A percentile compares a stretch with the other conserved stretches of the same genome.
These are phyloP conservation scores for Beaufortia kweichowensis DNA, from an alignment of 2,113 vertebrate genomes.

Conservation along the genomic window DNA sequence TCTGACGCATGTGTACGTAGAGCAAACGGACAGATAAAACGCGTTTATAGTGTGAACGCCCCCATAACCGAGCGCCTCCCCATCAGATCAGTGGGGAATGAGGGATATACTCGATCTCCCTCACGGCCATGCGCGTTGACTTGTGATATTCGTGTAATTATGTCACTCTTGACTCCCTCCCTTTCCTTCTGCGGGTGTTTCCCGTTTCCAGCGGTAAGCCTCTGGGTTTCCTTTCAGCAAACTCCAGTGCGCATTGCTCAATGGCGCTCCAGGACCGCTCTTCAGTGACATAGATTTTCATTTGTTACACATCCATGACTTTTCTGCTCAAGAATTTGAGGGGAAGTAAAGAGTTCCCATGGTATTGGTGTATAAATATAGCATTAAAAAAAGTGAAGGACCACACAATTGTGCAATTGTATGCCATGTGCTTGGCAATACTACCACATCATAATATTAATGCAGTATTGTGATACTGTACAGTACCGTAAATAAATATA, in stretches of 20 bases:
- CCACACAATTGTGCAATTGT: no score
- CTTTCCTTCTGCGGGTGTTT: slow-evolving; percentile 70
- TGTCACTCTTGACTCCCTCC: slow-evolving; percentile 62
- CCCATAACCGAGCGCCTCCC: not conserved
- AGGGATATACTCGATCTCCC: not conserved
- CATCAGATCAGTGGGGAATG: not conserved
- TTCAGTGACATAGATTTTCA: not conserved
- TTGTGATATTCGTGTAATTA: slow-evolving; percentile 62
- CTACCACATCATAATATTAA: no score
- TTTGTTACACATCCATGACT: not conserved
- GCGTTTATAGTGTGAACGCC: not conserved
- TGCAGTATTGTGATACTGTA: no score
- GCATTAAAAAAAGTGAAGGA: no score
- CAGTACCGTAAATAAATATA: not conserved
- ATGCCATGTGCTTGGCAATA: no score
- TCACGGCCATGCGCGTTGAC: slow-evolving; percentile 41
- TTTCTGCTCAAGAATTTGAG: not conserved
- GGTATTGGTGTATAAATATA: no score
- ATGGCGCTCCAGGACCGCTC: not conserved
- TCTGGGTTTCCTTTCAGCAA: slow-evolving; percentile 65
- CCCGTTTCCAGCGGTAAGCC: slow-evolving; percentile 66
- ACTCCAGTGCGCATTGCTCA: slow-evolving; percentile 1
- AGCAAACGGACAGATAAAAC: not conserved
- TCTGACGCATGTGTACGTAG: not conserved
- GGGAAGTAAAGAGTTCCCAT: not conserved